Base-by-base conservation (phyloP, 2,888 invertebrate genomes). In the Eubasilissa splendida region DNA sequence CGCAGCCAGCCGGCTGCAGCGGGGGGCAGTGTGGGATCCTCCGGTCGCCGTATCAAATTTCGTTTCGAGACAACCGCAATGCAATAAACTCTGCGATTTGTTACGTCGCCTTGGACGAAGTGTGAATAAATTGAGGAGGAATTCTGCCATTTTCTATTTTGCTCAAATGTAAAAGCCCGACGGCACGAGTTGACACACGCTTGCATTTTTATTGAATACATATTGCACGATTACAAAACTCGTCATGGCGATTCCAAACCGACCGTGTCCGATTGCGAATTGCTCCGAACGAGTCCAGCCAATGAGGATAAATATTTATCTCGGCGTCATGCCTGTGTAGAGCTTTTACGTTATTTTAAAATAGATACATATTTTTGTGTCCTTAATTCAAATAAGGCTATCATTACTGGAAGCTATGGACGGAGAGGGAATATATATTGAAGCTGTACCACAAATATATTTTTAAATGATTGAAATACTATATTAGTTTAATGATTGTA, bases 21-120 rank as follows among this genome's bases (percentile, higher is more conserved):
- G 58, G 74, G 58, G 74, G 42, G 42, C 78, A 31, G 74, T 71
- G 81, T 81, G 79, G 79, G 79, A 76, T 77, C 53, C 71, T 63
- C 58, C 63, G 66, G 53, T 4, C 76, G 53, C 65, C 79, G 80
- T 83, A 83, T 83, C 83, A 81, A 83, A 83, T 83, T 83, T 83
- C 83, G 70, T 58, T 79, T 58, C 80, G 79, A 77, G 83, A 79
- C 77, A 80, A 70, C 76, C 82, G 73, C 80, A 80, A 77, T 65
- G 75, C 80, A 77, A 83, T 83, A 83, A 83, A 83, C 77, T 70
- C 68, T 31, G 78, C 83, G 80, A 83, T 81, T 81, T 81, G 83
- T 83, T 77, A 68, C 81, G 76, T 77, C 77, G 80, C 74, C 54
- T 33, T 53, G 68, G 76, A 63, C 75, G 81, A 65, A 73, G 71